Evolutionary conservation across 2,797 vertebrate genomes (phyloP), one percentile per base, ranked within the genome.

Genomic region (Ibycter americanus): DNA sequence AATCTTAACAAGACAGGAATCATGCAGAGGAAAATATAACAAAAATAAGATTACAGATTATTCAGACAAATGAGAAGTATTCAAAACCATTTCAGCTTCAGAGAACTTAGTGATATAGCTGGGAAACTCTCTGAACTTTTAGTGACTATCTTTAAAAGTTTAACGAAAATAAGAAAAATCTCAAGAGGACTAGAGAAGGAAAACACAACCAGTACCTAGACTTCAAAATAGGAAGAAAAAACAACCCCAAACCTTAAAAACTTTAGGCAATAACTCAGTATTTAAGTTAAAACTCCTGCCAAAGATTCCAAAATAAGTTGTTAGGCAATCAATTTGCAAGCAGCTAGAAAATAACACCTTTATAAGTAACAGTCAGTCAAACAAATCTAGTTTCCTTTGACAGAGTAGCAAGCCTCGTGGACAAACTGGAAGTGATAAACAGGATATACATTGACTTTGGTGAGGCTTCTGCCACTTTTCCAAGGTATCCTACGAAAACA

Each of bases 11-110:
- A 51, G 56, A 52, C 3, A 61, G 22, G 36, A 90, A 68, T 15
- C 0, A 0, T 13, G 20, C 8, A 74, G 22, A 84, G 15, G 6
- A 20, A 89, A 79, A 15, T 8, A 1, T 26, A 78, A 63, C 4
- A 82, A 32, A n/a, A 71, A 8, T 23, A 74, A 85, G 4, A 70
- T 19, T 34, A 46, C 20, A 40, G 32, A 40, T 55, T 67, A 63
- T 47, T 77, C 19, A 59, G 65, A 82, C 32, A 89, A 71, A 21
- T 20, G 25, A 56, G 6, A 73, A 61, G 6, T 52, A 83, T 2
- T 72, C 66, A 54, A 58, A 91, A 80, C 4, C 11, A 52, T 20
- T 71, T 74, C 11, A 40, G 34, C 7, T 87, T 78, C 34, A 82
- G 31, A 81, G n/a, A 7, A 72, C 23, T 68, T 34, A 6, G 10